Evolutionary conservation across 2,113 vertebrate species (phyloP), one percentile per base, ranked within the genome.

Genomic region (Collichthys lucidus): DNA sequence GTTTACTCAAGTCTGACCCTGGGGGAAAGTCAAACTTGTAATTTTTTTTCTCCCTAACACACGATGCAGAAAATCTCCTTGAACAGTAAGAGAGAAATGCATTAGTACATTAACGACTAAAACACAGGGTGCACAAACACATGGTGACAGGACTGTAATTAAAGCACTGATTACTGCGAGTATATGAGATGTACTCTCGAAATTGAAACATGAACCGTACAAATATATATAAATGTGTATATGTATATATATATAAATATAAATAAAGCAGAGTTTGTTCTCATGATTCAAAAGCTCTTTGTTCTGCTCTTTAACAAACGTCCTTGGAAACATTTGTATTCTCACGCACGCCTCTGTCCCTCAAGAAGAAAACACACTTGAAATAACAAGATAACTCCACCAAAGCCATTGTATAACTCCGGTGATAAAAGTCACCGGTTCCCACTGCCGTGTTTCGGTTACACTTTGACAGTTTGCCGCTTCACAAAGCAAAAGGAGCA

Each of bases 361-460:
- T 57, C 8, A 67, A 46, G 62, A 57, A 64, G 19, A 42, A 42
- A 79, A 63, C 11, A 56, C 22, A 65, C 20, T 16, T 69, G 3
- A 65, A 70, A 62, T 14, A 26, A 35, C 22, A 83, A 4, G 8
- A 63, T 29, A 22, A 44, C 24, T 46, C 15, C 53, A 12, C 49
- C 55, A 64, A 74, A 55, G 29, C 20, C 20, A 6, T 55, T 53
- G 52, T 62, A 8, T 29, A 57, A 62, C 3, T 63, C 1, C 2
- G n/a, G 46, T 64, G 4, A 60, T 24, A 79, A 56, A 64, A 62
- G 57, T 62, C 19, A 53, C 11, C 11, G 7, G 3, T 26, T 78
- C 14, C 40, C 12, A 6, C 20, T 73, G 24, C 15, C 66, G 19
- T 53, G 59, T 66, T 56, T 17, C 67, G 64, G 62, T 68, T 22